Evolutionary conservation across 2,888 invertebrate species (phyloP).

Genomic region (Anodontia alba): DNA sequence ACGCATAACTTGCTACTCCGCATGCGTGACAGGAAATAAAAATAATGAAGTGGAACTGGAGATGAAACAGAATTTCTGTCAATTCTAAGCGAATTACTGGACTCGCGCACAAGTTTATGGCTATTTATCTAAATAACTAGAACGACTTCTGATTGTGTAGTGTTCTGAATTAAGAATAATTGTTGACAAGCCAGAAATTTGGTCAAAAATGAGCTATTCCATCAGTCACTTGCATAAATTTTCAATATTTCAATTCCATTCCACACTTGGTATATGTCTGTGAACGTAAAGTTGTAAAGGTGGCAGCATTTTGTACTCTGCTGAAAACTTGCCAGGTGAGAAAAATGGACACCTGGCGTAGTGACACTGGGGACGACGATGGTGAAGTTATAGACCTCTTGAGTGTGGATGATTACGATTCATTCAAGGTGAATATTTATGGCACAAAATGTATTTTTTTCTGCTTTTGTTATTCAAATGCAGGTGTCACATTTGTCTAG

Average conservation of each 20-base stretch:
- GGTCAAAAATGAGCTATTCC: not conserved
- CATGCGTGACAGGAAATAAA: conserved; percentile 57
- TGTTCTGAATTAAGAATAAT: no score
- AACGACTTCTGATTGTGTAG: no score
- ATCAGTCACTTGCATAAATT: not conserved
- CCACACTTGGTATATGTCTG: not conserved
- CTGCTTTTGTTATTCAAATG: no score
- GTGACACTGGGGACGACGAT: conserved; percentile 57
- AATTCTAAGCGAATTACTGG: not conserved
- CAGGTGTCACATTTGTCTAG: no score
- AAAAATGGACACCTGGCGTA: conserved; percentile 59
- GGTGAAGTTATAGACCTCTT: conserved; percentile 78
- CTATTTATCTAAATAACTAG: no score
- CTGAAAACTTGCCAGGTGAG: conserved; percentile 55
- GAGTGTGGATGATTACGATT: conserved; percentile 77
- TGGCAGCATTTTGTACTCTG: conserved; percentile 60
- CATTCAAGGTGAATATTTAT: conserved; percentile 64
- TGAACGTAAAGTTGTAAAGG: conserved; percentile 22
- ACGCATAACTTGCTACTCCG: conserved; percentile 13
- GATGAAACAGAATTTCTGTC: not conserved
- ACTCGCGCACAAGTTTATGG: not conserved
- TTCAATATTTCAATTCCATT: not conserved
- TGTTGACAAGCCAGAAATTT: not conserved
- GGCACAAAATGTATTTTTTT: conserved; percentile 30
- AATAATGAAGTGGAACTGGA: conserved; percentile 15